phyloP scores from a whole-genome alignment of 2,113 vertebrate genomes.

The Lanius collurio region DNA sequence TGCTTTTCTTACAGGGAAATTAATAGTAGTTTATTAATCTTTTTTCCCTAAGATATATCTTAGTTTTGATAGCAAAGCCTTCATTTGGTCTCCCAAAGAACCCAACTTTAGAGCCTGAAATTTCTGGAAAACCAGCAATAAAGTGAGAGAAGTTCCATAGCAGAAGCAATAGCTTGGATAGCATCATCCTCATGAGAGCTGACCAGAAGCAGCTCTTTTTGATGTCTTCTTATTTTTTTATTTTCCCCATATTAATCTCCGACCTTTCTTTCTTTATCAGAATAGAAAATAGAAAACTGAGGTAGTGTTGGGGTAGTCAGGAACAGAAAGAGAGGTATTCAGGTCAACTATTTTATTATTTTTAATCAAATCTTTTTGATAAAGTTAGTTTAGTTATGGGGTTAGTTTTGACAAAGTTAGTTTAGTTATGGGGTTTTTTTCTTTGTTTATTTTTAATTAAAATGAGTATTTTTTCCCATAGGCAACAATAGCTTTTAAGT shows the following conservation, averaged over 20 bases:
- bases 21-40: not conserved
- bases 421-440: not conserved
- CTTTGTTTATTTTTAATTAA: not conserved
- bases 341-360: not conserved
- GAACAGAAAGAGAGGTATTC: not conserved
- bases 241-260: not conserved
- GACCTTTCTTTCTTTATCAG: not conserved
- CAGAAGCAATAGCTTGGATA: not conserved
- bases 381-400: not conserved
- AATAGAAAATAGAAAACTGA: not conserved
- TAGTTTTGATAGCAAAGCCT: not conserved
- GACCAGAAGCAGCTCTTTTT: not conserved
- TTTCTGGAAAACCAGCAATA: not conserved
- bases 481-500: not conserved
- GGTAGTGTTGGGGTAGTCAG: not conserved
- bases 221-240: not conserved
- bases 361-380: not conserved
- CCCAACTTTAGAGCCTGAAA: not conserved
- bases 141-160: not conserved
- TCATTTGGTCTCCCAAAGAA: not conserved
- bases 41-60: not conserved
- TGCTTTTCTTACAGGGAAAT: not conserved
- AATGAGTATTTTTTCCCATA: not conserved
- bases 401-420: not conserved
- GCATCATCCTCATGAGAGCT: not conserved